A percentile compares a stretch with the other conserved stretches of the same genome.
These are phyloP conservation scores for Diarsia dahlii DNA, from an alignment of 2,888 invertebrate genomes.

Conservation along the genomic window DNA sequence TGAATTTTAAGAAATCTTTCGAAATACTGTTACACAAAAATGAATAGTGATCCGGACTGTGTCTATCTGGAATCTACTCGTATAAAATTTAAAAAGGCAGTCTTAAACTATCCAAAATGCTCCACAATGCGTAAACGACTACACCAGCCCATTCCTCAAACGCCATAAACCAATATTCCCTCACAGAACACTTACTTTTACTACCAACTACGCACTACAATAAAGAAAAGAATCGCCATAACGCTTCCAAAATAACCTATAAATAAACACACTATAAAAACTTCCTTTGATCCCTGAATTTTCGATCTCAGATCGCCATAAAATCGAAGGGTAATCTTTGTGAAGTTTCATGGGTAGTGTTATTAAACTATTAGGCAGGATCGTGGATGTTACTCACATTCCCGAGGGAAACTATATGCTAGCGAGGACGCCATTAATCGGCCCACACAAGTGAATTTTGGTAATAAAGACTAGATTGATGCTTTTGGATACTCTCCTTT, in stretches of 20 bases:
- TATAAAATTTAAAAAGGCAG: neutral
- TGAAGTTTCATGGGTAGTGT: slow-evolving; percentile 59
- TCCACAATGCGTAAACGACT: neutral
- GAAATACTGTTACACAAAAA: neutral
- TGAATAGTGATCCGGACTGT: neutral
- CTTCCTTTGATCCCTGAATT: slow-evolving; percentile 58
- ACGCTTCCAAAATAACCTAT: slow-evolving; percentile 50
- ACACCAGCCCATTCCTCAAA: slow-evolving; percentile 13
- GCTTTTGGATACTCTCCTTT: slow-evolving; percentile 38
- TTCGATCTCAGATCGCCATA: slow-evolving; percentile 61
- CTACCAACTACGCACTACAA: slow-evolving; percentile 36
- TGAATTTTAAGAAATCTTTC: neutral
- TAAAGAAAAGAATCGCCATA: slow-evolving; percentile 50
- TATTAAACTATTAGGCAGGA: slow-evolving; percentile 67
- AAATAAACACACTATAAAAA: slow-evolving; percentile 63
- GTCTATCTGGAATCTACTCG: neutral
- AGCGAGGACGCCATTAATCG: slow-evolving; percentile 42
- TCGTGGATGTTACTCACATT: slow-evolving; percentile 55
- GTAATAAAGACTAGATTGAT: slow-evolving; percentile 55
- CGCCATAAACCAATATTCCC: slow-evolving; percentile 35
- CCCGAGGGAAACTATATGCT: slow-evolving; percentile 52
- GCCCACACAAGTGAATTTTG: slow-evolving; percentile 55
- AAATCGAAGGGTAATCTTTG: slow-evolving; percentile 61
- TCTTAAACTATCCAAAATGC: neutral
- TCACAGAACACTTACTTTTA: slow-evolving; percentile 54